Evolutionary conservation across 2,797 vertebrate genomes (phyloP).

Genomic region (Onychomys arenicola): DNA sequence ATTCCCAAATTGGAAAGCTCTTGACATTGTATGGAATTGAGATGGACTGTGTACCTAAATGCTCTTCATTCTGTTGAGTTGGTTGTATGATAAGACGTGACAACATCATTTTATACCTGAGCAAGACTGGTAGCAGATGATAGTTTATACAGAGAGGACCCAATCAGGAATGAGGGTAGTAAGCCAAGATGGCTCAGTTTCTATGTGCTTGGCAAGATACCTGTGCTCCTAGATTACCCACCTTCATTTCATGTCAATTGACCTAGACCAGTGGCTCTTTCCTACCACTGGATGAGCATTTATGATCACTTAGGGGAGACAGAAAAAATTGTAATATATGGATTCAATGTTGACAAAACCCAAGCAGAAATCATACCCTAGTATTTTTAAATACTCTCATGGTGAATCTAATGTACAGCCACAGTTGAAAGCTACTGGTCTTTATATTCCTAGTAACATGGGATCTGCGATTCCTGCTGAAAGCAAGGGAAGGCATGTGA

Average conservation of each 20-base stretch:
- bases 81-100: background rate
- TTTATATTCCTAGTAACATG: constrained; percentile 2
- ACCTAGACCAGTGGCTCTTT: constrained; percentile 34
- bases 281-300: constrained; percentile 33
- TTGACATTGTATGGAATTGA: background rate
- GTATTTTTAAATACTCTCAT: constrained; percentile 28
- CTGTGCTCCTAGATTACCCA: background rate
- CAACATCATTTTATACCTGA: background rate
- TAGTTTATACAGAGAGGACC: background rate
- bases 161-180: background rate
- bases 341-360: constrained; percentile 33
- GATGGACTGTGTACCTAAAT: too few relatives aligned
- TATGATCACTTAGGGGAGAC: constrained; percentile 32
- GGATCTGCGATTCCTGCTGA: background rate
- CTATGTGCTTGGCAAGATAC: background rate
- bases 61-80: background rate
- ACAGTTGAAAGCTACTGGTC: constrained; percentile 31
- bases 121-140: background rate
- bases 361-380: background rate
- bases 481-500: background rate
- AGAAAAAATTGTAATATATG: background rate
- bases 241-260: constrained; percentile 29
- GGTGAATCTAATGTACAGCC: background rate
- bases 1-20: background rate
- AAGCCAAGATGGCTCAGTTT: background rate